phyloP scores from a whole-genome alignment of 2,888 invertebrate genomes.

The Polylopha cassiicola region DNA sequence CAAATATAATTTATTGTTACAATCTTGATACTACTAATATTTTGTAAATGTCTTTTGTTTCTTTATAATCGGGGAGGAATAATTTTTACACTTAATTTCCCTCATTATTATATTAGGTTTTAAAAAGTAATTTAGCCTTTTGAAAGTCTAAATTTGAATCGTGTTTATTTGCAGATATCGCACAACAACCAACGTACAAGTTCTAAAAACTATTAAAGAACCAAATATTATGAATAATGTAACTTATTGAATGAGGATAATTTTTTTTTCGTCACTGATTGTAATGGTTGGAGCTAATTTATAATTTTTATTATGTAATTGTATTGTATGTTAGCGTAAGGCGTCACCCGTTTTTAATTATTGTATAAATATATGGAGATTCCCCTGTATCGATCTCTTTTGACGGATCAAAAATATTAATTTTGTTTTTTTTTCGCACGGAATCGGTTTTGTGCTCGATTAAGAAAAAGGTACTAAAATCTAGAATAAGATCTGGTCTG shows the following conservation, averaged over 20 bases:
- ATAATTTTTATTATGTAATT: conserved; percentile 22
- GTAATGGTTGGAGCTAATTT: conserved; percentile 51
- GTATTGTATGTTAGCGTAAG: conserved; percentile 19
- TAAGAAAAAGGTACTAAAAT: too few relatives aligned
- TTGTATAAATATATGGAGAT: conserved; percentile 19
- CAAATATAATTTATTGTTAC: too few relatives aligned
- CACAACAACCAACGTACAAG: conserved; percentile 36
- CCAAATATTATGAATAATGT: conserved; percentile 73
- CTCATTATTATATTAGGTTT: too few relatives aligned
- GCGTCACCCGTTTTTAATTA: conserved; percentile 18
- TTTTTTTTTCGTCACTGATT: conserved; percentile 41
- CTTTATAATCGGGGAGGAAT: too few relatives aligned
- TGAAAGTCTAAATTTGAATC: conserved; percentile 21
- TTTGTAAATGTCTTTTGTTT: too few relatives aligned
- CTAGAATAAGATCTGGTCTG: too few relatives aligned
- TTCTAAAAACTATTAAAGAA: conserved; percentile 54
- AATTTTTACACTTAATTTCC: too few relatives aligned
- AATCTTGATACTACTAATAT: too few relatives aligned
- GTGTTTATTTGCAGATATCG: conserved; percentile 44
- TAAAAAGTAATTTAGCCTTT: too few relatives aligned
- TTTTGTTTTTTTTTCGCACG: conserved; percentile 8
- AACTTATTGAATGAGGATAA: conserved; percentile 61
- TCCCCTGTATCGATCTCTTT: conserved; percentile 20
- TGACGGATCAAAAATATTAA: conserved; percentile 13
- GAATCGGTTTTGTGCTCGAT: too few relatives aligned